phyloP scores from a whole-genome alignment of 1,140 invertebrate species.

The Megalonaias nervosa region DNA sequence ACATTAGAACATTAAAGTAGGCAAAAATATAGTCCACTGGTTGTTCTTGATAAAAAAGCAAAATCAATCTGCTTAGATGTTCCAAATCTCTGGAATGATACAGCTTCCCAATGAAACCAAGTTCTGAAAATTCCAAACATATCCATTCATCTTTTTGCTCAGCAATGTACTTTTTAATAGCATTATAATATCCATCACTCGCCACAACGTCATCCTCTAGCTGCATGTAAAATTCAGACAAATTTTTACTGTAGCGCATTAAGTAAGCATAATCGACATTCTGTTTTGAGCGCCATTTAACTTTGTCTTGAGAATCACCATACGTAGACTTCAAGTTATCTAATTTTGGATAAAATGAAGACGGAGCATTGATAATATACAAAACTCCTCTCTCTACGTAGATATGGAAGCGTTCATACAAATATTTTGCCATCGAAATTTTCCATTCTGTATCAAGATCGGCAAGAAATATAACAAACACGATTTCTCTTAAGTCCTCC shows the following conservation, averaged over 20 bases:
- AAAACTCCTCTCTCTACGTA: slow-evolving; percentile 54
- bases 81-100: slow-evolving; percentile 62
- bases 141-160: slow-evolving; percentile 53
- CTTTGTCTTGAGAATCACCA: slow-evolving; percentile 53
- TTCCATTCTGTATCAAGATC: slow-evolving; percentile 43
- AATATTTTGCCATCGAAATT: slow-evolving; percentile 24
- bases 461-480: slow-evolving; percentile 44
- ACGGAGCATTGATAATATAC: slow-evolving; percentile 60
- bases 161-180: slow-evolving; percentile 56
- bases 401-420: slow-evolving; percentile 37
- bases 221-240: slow-evolving; percentile 65
- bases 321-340: slow-evolving; percentile 64
- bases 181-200: slow-evolving; percentile 51
- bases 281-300: slow-evolving; percentile 68
- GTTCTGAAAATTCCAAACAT: slow-evolving; percentile 63
- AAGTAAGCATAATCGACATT: slow-evolving; percentile 64
- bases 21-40: slow-evolving; percentile 67
- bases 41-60: slow-evolving; percentile 68
- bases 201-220: slow-evolving; percentile 66
- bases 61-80: slow-evolving; percentile 58
- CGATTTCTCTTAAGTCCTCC: slow-evolving; percentile 22
- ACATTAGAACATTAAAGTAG: slow-evolving; percentile 63
- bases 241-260: slow-evolving; percentile 58
- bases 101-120: slow-evolving; percentile 69
- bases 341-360: slow-evolving; percentile 58